phyloP scores from a whole-genome alignment of 2,113 vertebrate species.

The Alouatta palliata region DNA sequence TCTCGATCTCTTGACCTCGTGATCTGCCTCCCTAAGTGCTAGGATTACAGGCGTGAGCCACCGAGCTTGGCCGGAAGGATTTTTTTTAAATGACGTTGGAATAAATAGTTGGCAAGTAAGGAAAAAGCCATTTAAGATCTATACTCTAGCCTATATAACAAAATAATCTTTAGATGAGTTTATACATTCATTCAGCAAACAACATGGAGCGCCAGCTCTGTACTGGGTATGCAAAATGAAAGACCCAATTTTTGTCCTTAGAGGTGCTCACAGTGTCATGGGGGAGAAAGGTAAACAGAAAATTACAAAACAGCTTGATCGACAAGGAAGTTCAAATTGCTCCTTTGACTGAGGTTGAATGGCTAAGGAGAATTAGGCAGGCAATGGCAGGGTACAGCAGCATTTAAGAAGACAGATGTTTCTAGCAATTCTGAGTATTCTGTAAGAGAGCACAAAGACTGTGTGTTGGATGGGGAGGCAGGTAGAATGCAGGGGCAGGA shows the following conservation, averaged over 20 bases:
- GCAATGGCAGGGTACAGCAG: neutral
- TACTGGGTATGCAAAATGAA: neutral
- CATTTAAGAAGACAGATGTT: neutral
- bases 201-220: neutral
- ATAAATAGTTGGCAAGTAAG: neutral
- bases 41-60: no score
- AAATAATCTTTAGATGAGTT: neutral
- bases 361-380: neutral
- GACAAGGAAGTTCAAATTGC: neutral
- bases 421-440: neutral
- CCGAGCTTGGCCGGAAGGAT: no score
- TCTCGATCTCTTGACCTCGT: no score
- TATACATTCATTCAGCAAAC: neutral
- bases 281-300: neutral
- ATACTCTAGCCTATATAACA: neutral
- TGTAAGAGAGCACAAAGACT: no score
- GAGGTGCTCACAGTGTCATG: neutral
- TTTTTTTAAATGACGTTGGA: neutral
- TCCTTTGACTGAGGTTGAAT: neutral
- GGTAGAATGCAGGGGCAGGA: neutral
- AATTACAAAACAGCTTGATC: neutral
- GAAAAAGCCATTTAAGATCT: neutral
- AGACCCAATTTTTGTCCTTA: neutral
- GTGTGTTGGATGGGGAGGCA: fast-evolving
- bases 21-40: no score